Base-by-base conservation (phyloP, 1,140 invertebrate species). In the Pseudomyrmex flavicornis region DNA sequence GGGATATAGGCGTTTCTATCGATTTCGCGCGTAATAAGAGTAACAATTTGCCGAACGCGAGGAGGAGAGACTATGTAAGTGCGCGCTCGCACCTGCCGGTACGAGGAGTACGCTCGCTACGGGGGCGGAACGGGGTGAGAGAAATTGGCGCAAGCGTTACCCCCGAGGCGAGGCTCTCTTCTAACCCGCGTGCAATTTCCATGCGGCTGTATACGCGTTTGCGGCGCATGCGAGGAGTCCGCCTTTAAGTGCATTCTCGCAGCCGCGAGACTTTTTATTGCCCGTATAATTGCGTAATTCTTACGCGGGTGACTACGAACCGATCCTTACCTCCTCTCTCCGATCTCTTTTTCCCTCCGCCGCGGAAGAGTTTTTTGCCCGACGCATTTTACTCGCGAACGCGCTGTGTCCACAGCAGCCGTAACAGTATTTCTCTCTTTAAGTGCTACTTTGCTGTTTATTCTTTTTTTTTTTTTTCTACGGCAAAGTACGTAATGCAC, bases 11-110 rank as follows among this genome's bases (percentile, higher is more conserved):
- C 70, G 62, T 10, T 75, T 66, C 66, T 74, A 90, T 89, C 82
- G 83, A 88, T 87, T 85, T 82, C 20, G 4, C 70, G 66, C 54
- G 68, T 88, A 89, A 90, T 86, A 86, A 85, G 82, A 83, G 77
- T 88, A 83, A 90, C 88, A 88, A 90, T 90, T 90, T 85, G 62
- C 80, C 83, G 54, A 73, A 63, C 54, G 61, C 35, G 69, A 46
- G 35, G 80, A 46, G 46, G 48, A 65, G 9, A 44, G 66, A 84
- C 48, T 26, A 54, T 66, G 44, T 70, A 74, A 85, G 73, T 80
- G 76, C 68, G 80, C 68, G 75, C 65, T 84, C 73, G 22, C 44
- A 50, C 66, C 58, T 58, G 52, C 65, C 76, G 75, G 62, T 35
- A 63, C 22, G 58, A 22, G 13, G 12, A 26, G 12, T 46, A 46